Conservation (phyloP, 2,797 vertebrate species). For the Centroberyx gerrardi region DNA sequence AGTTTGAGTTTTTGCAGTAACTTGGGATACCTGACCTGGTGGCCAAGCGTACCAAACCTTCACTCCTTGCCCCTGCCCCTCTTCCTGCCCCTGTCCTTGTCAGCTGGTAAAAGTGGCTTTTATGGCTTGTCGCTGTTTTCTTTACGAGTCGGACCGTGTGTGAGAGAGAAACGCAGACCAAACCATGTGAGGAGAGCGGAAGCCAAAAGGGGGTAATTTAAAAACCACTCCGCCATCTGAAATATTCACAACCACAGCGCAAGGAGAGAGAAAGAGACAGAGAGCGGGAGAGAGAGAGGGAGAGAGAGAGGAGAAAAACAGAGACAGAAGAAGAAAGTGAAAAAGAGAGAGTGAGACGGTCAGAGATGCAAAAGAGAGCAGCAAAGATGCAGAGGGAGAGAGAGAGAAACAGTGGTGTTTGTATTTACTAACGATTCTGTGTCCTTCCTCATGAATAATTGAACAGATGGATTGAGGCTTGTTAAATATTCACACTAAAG, state of each 20-base stretch:
- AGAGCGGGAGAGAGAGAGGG: constrained; percentile 22
- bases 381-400: constrained; percentile 28
- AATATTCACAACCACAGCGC: constrained; percentile 83
- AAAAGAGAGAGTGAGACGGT: constrained; percentile 20
- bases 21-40: constrained; percentile 44
- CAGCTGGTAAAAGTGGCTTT: constrained; percentile 85
- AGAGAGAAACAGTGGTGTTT: constrained; percentile 72
- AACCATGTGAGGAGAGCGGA: constrained; percentile 84
- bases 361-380: constrained; percentile 8
- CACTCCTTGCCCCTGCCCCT: constrained; percentile 57
- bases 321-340: constrained; percentile 38
- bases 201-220: constrained; percentile 86
- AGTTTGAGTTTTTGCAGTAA: constrained; percentile 10
- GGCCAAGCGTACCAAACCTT: constrained; percentile 38
- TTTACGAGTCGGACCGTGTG: constrained; percentile 80
- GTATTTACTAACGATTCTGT: constrained; percentile 82
- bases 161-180: constrained; percentile 82
- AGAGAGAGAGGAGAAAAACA: constrained; percentile 18
- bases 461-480: constrained; percentile 73
- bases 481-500: constrained; percentile 85
- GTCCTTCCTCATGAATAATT: constrained; percentile 83
- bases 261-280: constrained; percentile 54
- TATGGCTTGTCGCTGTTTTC: constrained; percentile 84
- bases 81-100: constrained; percentile 76
- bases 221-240: constrained; percentile 85